Percentiles rank a stretch among this genome's conserved stretches.
phyloP scores from a whole-genome alignment of 2,113 vertebrate species.

The Albula glossodonta region DNA sequence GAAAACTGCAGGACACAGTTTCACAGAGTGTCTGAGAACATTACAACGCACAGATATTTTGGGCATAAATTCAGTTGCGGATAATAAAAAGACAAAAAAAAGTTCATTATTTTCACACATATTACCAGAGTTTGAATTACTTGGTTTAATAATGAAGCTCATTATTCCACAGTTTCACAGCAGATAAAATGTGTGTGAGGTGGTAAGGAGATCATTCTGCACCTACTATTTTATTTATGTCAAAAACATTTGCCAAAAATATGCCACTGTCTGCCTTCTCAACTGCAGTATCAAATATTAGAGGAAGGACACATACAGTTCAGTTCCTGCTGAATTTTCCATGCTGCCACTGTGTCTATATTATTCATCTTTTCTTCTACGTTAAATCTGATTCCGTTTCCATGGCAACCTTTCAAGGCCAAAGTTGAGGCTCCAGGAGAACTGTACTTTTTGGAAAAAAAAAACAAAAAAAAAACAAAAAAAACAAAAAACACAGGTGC shows the following conservation, averaged over 20 bases:
- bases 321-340: slow-evolving; percentile 17
- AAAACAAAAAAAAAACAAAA: too few relatives aligned
- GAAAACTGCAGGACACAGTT: neutral
- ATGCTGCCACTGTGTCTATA: slow-evolving; percentile 50
- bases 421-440: slow-evolving; percentile 25
- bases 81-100: neutral
- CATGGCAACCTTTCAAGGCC: slow-evolving; percentile 73
- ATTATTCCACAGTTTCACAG: neutral
- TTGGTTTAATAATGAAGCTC: too few relatives aligned
- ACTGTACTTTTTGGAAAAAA: neutral
- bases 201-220: neutral
- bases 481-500: slow-evolving; percentile 6
- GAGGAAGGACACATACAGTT: neutral
- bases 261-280: neutral
- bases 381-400: slow-evolving; percentile 71
- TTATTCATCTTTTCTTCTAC: slow-evolving; percentile 65
- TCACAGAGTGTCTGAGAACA: neutral
- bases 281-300: slow-evolving; percentile 27
- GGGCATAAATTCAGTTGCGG: neutral
- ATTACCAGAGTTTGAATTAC: too few relatives aligned
- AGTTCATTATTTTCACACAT: too few relatives aligned
- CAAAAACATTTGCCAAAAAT: neutral
- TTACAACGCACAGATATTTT: neutral
- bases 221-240: neutral
- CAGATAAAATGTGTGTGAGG: neutral